Evolutionary conservation across 2,797 vertebrate species (phyloP).

Genomic region (Squalus acanthias): DNA sequence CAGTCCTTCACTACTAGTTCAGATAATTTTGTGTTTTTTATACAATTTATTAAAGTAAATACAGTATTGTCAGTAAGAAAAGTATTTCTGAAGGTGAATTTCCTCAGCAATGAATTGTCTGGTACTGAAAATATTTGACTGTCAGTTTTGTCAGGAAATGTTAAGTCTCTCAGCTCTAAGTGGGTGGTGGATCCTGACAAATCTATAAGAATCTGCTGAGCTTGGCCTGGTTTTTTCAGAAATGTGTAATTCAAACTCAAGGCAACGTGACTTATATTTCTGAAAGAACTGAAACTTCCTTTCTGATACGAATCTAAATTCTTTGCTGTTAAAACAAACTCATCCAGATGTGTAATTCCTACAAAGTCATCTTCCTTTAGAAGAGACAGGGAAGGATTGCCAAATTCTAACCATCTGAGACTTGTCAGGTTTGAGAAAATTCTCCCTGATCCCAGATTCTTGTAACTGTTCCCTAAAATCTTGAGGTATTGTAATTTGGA

Average conservation of each 20-base stretch:
- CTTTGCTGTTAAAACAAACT: conserved; percentile 55
- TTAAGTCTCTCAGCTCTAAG: conserved; percentile 53
- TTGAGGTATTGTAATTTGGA: conserved; percentile 55
- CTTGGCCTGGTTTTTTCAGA: fast-evolving
- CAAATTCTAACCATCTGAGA: conserved; percentile 56
- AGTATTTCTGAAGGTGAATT: conserved; percentile 50
- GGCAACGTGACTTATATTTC: conserved; percentile 47
- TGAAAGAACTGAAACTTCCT: conserved; percentile 49
- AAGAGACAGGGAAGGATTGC: conserved; percentile 47
- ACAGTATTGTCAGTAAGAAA: conserved; percentile 41
- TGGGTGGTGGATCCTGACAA: conserved; percentile 47
- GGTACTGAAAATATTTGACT: conserved; percentile 31
- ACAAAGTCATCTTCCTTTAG: conserved; percentile 55
- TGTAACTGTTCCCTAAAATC: conserved; percentile 61
- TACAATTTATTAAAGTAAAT: conserved; percentile 12
- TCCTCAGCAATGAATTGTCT: conserved; percentile 38
- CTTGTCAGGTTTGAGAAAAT: conserved; percentile 56
- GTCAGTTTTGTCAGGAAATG: not conserved
- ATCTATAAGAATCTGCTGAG: conserved; percentile 53
- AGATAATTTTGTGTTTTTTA: conserved; percentile 42
- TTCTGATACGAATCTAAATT: conserved; percentile 52
- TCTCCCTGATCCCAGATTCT: conserved; percentile 51
- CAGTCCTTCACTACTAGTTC: conserved; percentile 50
- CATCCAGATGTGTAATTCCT: conserved; percentile 52
- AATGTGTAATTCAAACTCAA: conserved; percentile 43